Evolutionary conservation across 2,113 vertebrate species (phyloP).

Genomic region (Caloenas nicobarica): DNA sequence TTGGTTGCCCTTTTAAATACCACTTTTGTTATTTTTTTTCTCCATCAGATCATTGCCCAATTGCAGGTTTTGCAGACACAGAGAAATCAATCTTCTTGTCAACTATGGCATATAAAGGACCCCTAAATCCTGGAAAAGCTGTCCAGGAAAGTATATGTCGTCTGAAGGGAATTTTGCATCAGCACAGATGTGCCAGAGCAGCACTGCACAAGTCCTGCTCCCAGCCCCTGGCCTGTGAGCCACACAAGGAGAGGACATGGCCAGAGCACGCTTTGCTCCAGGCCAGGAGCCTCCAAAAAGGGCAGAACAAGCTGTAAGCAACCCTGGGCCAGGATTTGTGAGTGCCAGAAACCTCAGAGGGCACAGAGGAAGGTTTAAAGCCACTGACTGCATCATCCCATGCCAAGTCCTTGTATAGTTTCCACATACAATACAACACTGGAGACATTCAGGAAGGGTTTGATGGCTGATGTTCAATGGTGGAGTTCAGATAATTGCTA

Average conservation of each 20-base stretch:
- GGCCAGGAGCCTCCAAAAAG: neutral
- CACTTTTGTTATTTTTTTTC: neutral
- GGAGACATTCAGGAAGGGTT: neutral
- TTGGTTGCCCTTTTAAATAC: neutral
- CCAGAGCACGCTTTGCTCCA: neutral
- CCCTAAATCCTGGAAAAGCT: neutral
- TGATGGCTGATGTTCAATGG: neutral
- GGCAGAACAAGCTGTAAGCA: neutral
- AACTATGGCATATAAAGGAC: neutral
- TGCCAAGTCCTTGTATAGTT: neutral
- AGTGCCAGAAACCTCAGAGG: neutral
- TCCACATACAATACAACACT: neutral
- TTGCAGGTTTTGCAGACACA: neutral
- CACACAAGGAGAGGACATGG: neutral
- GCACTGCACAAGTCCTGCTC: neutral
- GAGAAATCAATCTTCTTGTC: constrained; percentile 21
- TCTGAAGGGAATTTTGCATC: neutral
- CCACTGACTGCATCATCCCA: neutral
- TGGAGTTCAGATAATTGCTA: neutral
- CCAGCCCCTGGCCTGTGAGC: neutral
- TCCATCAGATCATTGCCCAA: neutral
- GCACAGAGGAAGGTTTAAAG: neutral
- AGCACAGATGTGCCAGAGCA: neutral
- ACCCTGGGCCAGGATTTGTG: neutral
- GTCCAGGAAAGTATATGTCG: neutral